Base-by-base conservation (phyloP, 2,797 vertebrate species). In the Smutsia temminckii region DNA sequence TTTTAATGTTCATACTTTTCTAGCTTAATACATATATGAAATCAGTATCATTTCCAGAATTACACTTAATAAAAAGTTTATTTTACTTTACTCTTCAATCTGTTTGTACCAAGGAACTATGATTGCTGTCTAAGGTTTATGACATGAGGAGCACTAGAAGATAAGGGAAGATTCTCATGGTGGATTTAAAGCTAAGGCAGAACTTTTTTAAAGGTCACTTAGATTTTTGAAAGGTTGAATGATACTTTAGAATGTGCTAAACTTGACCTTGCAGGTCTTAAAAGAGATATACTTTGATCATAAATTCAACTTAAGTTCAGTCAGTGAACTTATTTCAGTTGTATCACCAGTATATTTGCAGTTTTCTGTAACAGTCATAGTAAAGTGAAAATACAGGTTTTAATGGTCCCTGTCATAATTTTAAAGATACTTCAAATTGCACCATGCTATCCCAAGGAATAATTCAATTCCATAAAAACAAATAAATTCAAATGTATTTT, bases 381-480 rank as follows among this genome's bases (percentile, higher is more conserved):
- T 71, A 68, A 87, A 74, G 42, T 92, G 51, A 94, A 91, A 84
- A 94, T 61, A 77, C 0, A 75, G 32, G 21, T 40, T 86, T 86
- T 68, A 85, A 25, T 49, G 49, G 51, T 57, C 40, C 12, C 21
- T 80, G 8, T 91, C 16, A 57, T 13, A 16, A 80, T 95, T 95
- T 84, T 46, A 83, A 84, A 86, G 57, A 84, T 37, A 93, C n/a
- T 75, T 53, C 63, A 79, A 66, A 77, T 83, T 81, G 21, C 87
- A 40, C 71, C 53, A 29, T 94, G n/a, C 63, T 71, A 75, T 68
- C 83, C 37, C n/a, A 86, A 63, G 46, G 5, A 78, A 59, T 16
- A 87, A 85, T 86, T 86, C 61, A 77, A 57, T 95, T 89, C 34
- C 32, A 87, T 40, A 51, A 90, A 46, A 86, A 71, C 32, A 66